A percentile compares a stretch with the other conserved stretches of the same genome.
phyloP scores from a whole-genome alignment of 2,888 invertebrate genomes.

The Geophilus truncorum region DNA sequence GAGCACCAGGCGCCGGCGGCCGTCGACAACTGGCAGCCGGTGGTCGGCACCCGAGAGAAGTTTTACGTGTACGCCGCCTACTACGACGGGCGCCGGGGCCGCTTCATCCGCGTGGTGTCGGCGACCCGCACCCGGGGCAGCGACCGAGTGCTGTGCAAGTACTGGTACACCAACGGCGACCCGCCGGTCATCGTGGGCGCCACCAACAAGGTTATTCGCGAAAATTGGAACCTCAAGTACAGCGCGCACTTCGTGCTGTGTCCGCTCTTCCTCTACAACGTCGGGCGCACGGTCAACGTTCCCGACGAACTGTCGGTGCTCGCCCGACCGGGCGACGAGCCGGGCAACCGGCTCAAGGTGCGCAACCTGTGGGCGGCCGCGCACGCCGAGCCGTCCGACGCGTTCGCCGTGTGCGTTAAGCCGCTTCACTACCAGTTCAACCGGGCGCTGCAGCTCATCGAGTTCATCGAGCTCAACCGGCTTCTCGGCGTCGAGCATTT shows the following conservation, averaged over 20 bases:
- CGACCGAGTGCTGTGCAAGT: conserved; percentile 62
- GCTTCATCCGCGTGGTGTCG: conserved; percentile 67
- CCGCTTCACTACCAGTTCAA: conserved; percentile 85
- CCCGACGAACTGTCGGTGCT: conserved; percentile 69
- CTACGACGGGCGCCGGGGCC: conserved; percentile 57
- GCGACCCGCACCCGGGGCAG: conserved; percentile 82
- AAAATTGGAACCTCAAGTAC: conserved; percentile 89
- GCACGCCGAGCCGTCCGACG: conserved; percentile 1
- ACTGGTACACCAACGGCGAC: conserved; percentile 37
- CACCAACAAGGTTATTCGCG: conserved; percentile 65
- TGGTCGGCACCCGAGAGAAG: conserved; percentile 53
- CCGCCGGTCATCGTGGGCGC: conserved; percentile 39
- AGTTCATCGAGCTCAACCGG: conserved; percentile 82
- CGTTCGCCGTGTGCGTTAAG: conserved; percentile 71
- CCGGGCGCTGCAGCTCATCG: conserved; percentile 72
- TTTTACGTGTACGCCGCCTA: conserved; percentile 90
- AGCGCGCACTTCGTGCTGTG: conserved; percentile 79
- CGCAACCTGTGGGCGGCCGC: background rate
- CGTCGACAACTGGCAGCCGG: conserved; percentile 45
- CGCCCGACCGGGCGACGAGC: conserved; percentile 50
- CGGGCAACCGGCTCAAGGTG: conserved; percentile 49
- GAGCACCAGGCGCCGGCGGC: no score
- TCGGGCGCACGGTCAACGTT: conserved; percentile 43
- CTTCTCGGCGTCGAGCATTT: conserved; percentile 79
- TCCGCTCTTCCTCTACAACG: conserved; percentile 48